Evolutionary conservation across 2,113 vertebrate species (phyloP).

Genomic region (Amia ocellicauda): DNA sequence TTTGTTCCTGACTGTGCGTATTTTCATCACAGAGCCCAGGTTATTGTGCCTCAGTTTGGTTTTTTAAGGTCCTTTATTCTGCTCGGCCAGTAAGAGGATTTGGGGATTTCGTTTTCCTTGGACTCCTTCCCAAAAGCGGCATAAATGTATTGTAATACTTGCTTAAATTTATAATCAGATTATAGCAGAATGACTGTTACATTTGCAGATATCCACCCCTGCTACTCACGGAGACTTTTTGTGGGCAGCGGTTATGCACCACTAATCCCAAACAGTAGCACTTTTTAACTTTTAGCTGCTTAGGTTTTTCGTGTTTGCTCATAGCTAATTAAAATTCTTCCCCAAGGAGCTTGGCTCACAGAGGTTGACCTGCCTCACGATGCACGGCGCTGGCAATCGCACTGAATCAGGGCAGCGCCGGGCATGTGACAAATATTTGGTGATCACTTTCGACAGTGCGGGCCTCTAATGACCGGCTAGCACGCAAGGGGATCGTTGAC

Average conservation of each 20-base stretch:
- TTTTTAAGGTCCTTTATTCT: not conserved
- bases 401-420: conserved; percentile 46
- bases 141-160: conserved; percentile 66
- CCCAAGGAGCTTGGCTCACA: conserved; percentile 47
- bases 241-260: conserved; percentile 17
- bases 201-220: conserved; percentile 51
- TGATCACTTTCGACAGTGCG: conserved; percentile 47
- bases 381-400: conserved; percentile 37
- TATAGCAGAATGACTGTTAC: conserved; percentile 55
- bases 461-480: conserved; percentile 59
- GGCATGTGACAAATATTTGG: conserved; percentile 68
- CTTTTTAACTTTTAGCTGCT: conserved; percentile 58
- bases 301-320: conserved; percentile 52
- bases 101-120: conserved; percentile 57
- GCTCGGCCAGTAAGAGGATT: conserved; percentile 49
- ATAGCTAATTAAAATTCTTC: conserved; percentile 69
- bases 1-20: too few species aligned
- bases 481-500: conserved; percentile 65
- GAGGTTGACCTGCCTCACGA: conserved; percentile 52
- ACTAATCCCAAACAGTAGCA: conserved; percentile 65
- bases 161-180: conserved; percentile 59
- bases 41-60: not conserved
- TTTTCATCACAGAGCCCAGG: too few species aligned
- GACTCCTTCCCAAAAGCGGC: conserved; percentile 55
- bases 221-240: not conserved